Evolutionary conservation across 1,140 invertebrate species (phyloP).

Genomic region (Rhagoletis pomonella): DNA sequence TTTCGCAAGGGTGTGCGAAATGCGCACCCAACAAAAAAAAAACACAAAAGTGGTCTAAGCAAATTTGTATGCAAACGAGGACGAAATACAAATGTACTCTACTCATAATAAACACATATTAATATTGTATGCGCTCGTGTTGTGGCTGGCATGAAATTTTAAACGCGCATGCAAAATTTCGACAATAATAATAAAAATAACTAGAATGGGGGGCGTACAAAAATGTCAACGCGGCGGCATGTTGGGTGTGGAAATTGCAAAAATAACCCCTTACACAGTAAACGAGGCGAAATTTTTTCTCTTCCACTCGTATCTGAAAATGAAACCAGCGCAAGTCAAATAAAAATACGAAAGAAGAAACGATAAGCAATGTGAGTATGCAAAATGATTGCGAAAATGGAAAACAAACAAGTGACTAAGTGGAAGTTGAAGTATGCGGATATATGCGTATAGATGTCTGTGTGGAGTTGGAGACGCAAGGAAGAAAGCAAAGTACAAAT

Average conservation of each 20-base stretch:
- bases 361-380: conserved; percentile 11
- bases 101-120: conserved; percentile 46
- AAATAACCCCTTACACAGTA: neutral
- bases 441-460: neutral
- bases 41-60: neutral
- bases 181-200: neutral
- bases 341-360: neutral
- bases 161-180: conserved; percentile 43
- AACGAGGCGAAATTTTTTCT: neutral
- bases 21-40: neutral
- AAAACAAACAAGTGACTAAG: conserved; percentile 46
- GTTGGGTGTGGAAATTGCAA: neutral
- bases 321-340: conserved; percentile 29
- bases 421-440: neutral
- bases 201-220: conserved; percentile 11
- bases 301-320: neutral
- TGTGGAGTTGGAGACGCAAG: neutral
- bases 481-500: neutral
- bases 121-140: conserved; percentile 17
- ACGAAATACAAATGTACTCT: neutral
- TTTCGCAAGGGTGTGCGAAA: neutral
- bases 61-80: conserved; percentile 45
- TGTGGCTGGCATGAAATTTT: conserved; percentile 22
- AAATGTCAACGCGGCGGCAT: conserved; percentile 1
- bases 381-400: conserved; percentile 28